A percentile compares a stretch with the other conserved stretches of the same genome.
Evolutionary conservation across 2,797 vertebrate species (phyloP).

Genomic region (Pseudocheirus occidentalis): DNA sequence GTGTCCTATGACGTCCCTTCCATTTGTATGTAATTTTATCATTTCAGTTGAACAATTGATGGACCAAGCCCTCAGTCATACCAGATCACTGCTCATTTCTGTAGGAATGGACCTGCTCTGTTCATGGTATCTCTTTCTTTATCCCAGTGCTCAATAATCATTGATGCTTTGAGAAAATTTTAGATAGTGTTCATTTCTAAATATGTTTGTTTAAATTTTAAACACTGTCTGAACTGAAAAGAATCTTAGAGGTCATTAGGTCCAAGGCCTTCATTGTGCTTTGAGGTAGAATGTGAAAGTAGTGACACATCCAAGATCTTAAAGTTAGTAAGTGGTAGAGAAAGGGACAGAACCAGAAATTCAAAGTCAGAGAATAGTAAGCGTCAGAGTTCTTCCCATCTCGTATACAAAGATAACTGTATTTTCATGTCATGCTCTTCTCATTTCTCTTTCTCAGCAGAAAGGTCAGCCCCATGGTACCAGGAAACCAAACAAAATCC

Average conservation of each 20-base stretch:
- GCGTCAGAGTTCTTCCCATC: background rate
- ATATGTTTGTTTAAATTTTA: background rate
- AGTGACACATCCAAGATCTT: background rate
- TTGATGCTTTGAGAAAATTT: background rate
- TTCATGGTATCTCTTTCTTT: background rate
- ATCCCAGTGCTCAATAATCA: background rate
- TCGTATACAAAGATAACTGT: background rate
- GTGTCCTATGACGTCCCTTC: background rate
- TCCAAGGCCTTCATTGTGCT: background rate
- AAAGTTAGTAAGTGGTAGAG: background rate
- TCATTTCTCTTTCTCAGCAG: background rate
- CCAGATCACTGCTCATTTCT: background rate
- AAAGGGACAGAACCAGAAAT: background rate
- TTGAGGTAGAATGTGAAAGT: background rate
- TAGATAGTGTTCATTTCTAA: background rate
- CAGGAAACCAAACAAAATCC: slow-evolving; percentile 46
- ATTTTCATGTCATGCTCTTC: background rate
- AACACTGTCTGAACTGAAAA: background rate
- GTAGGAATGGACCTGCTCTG: background rate
- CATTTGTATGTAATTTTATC: background rate
- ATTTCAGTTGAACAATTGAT: background rate
- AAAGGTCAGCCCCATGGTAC: slow-evolving; percentile 6
- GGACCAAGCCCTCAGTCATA: background rate
- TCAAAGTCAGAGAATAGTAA: background rate
- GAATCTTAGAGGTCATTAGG: background rate